Percentiles rank a stretch among this genome's conserved stretches.
Evolutionary conservation across 2,113 vertebrate species (phyloP).

Genomic region (Alaudala cheleensis): DNA sequence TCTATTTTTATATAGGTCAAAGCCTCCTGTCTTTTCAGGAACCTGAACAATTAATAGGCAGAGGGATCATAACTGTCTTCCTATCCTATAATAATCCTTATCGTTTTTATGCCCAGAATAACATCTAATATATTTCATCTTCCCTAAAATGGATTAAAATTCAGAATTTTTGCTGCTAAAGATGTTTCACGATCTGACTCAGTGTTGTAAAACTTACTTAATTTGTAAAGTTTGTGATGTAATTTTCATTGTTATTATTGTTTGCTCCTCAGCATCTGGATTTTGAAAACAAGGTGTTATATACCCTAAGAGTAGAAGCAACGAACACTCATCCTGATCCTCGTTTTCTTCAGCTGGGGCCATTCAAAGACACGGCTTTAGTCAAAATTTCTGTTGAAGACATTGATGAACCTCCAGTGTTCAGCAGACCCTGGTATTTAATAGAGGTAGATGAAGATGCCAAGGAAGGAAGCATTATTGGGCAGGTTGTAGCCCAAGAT

Average conservation of each 20-base stretch:
- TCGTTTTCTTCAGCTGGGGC: conserved; percentile 85
- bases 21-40: background rate
- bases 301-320: conserved; percentile 90
- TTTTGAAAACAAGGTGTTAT: conserved; percentile 90
- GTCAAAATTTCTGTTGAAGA: conserved; percentile 91
- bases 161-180: background rate
- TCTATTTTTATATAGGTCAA: background rate
- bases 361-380: conserved; percentile 90
- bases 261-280: conserved; percentile 84
- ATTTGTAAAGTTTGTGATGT: too few relatives aligned
- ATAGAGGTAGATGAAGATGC: conserved; percentile 94
- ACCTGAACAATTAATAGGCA: background rate
- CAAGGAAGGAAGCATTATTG: conserved; percentile 88
- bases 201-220: background rate
- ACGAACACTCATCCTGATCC: conserved; percentile 88
- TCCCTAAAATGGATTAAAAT: background rate
- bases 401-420: conserved; percentile 89
- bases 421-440: conserved; percentile 86
- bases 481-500: conserved; percentile 88
- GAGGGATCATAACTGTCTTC: background rate
- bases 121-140: background rate
- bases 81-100: background rate
- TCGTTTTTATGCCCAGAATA: background rate
- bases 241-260: background rate
- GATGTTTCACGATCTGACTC: background rate